Conservation (phyloP, 2,113 vertebrate genomes). For the Pandion haliaetus region DNA sequence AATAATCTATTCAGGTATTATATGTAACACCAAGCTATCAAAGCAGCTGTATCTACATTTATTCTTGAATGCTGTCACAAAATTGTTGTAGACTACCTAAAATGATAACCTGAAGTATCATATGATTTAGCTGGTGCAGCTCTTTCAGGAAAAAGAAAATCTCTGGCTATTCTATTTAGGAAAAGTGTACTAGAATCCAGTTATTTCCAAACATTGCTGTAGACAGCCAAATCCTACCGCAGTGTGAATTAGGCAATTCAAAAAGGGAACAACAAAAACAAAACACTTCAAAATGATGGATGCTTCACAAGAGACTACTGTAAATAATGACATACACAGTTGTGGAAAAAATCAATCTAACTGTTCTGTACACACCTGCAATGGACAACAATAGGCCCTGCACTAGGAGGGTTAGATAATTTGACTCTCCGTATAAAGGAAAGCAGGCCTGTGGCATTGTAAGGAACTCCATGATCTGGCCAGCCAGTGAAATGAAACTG, state of each 20-base stretch:
- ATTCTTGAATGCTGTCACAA: neutral
- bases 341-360: neutral
- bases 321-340: neutral
- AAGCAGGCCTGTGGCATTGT: constrained; percentile 95
- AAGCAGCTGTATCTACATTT: neutral
- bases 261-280: neutral
- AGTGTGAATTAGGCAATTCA: neutral
- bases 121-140: neutral
- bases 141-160: neutral
- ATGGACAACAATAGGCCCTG: constrained; percentile 96
- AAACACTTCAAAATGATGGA: neutral
- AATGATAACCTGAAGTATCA: neutral
- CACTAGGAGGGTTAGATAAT: constrained; percentile 94
- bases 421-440: constrained; percentile 97
- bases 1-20: neutral
- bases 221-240: neutral
- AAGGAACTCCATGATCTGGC: constrained; percentile 98
- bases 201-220: neutral
- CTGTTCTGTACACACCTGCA: constrained; percentile 86
- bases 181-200: neutral
- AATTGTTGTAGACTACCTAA: neutral
- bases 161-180: neutral
- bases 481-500: constrained; percentile 99
- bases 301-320: neutral
- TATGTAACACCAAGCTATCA: neutral